Conservation (phyloP, 2,888 invertebrate species). For the Melanophora roralis region DNA sequence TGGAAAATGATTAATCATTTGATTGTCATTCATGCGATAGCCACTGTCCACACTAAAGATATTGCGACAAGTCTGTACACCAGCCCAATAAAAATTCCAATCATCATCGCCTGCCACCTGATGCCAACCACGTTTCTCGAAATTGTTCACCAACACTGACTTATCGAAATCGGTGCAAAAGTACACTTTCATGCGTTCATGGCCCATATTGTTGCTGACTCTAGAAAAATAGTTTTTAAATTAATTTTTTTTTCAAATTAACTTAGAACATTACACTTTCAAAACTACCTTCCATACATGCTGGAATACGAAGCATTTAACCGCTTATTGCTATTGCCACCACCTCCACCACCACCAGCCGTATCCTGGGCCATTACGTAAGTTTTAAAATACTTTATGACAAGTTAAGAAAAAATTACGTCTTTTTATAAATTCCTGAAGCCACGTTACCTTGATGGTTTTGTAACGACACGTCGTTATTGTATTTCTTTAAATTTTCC, state of each 20-base stretch:
- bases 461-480: too few relatives aligned
- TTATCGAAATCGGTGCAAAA: slow-evolving; percentile 85
- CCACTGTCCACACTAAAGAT: slow-evolving; percentile 95
- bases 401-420: slow-evolving; percentile 1
- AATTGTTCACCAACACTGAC: slow-evolving; percentile 93
- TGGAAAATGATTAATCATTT: slow-evolving; percentile 96
- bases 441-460: not conserved
- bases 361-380: slow-evolving; percentile 50
- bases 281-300: slow-evolving; percentile 64
- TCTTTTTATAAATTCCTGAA: slow-evolving; percentile 1
- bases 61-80: slow-evolving; percentile 91
- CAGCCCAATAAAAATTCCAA: slow-evolving; percentile 98
- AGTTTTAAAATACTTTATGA: slow-evolving; percentile 25
- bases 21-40: slow-evolving; percentile 94
- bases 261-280: not conserved
- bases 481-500: not conserved
- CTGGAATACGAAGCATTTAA: slow-evolving; percentile 45
- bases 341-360: slow-evolving; percentile 30
- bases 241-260: not conserved
- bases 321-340: slow-evolving; percentile 37
- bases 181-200: slow-evolving; percentile 68
- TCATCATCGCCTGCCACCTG: slow-evolving; percentile 91
- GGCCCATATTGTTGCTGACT: slow-evolving; percentile 60
- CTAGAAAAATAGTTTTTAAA: slow-evolving; percentile 25
- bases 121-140: slow-evolving; percentile 93